A percentile compares a stretch with the other conserved stretches of the same genome.
These are phyloP conservation scores for Ganaspis sp. DNA, from an alignment of 1,140 invertebrate species.

Conservation along the genomic window DNA sequence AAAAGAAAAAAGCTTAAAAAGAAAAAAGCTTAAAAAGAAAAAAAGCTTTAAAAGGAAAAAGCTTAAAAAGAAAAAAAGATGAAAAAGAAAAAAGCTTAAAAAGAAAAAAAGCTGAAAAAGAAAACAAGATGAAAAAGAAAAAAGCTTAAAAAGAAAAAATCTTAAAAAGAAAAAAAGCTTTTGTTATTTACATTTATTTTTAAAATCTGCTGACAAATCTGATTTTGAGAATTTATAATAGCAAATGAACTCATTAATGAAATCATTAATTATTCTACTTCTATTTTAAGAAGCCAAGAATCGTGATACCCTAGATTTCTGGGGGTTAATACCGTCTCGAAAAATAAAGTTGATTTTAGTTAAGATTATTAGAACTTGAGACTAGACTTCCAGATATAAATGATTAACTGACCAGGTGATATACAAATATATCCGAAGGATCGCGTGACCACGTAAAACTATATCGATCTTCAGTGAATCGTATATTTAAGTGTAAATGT, in stretches of 20 bases:
- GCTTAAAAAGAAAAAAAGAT: too few relatives aligned
- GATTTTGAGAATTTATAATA: background rate
- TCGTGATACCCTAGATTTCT: background rate
- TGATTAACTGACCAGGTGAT: slow-evolving; percentile 22
- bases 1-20: too few relatives aligned
- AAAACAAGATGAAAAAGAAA: too few relatives aligned
- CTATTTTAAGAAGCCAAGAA: background rate
- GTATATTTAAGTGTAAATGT: background rate
- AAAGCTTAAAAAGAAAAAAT: too few relatives aligned
- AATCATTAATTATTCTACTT: background rate
- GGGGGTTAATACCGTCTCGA: background rate
- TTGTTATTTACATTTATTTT: too few relatives aligned
- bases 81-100: too few relatives aligned
- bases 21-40: too few relatives aligned
- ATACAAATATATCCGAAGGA: background rate
- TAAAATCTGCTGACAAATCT: too few relatives aligned
- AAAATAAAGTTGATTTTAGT: background rate
- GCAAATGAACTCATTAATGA: background rate
- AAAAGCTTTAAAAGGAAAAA: too few relatives aligned
- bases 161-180: too few relatives aligned
- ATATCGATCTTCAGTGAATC: slow-evolving; percentile 8
- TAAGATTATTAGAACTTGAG: slow-evolving; percentile 4
- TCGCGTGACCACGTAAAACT: slow-evolving; percentile 15
- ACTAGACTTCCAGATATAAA: slow-evolving; percentile 14
- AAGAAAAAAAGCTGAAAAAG: too few relatives aligned